Conservation (phyloP, 2,797 vertebrate genomes). For the Epinephelus awoara region DNA sequence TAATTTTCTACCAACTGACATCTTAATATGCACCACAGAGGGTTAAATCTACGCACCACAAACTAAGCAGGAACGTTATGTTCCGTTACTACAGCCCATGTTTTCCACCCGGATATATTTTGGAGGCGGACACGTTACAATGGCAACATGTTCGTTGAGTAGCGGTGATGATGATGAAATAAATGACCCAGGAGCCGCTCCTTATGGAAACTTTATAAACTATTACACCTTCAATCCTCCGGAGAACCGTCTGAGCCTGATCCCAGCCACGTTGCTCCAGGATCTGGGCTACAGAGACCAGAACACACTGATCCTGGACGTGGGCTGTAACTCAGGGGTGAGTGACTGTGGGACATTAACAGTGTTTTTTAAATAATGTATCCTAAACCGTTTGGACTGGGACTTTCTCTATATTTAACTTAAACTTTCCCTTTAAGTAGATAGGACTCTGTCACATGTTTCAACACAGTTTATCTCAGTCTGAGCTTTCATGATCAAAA, state of each 20-base stretch:
- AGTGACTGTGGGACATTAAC: constrained; percentile 32
- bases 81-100: too few species aligned
- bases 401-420: too few species aligned
- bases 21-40: too few species aligned
- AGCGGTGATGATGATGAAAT: constrained; percentile 18
- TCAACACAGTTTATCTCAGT: too few species aligned
- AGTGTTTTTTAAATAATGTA: too few species aligned
- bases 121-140: constrained; percentile 52
- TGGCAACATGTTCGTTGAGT: constrained; percentile 74
- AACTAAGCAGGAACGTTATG: neutral
- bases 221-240: constrained; percentile 94
- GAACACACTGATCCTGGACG: constrained; percentile 88
- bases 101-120: constrained; percentile 67
- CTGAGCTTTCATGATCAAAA: too few species aligned
- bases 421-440: too few species aligned
- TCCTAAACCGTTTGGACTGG: neutral
- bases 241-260: constrained; percentile 87
- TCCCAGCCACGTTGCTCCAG: constrained; percentile 85
- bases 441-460: too few species aligned
- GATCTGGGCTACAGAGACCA: constrained; percentile 66
- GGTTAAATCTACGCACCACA: too few species aligned
- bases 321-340: constrained; percentile 96
- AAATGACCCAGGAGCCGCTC: constrained; percentile 89
- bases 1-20: too few species aligned
- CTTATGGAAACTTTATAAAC: constrained; percentile 92